These are phyloP conservation scores for Cryptomyrus ogoouensis DNA, from an alignment of 2,113 vertebrate species.

Conservation along the genomic window DNA sequence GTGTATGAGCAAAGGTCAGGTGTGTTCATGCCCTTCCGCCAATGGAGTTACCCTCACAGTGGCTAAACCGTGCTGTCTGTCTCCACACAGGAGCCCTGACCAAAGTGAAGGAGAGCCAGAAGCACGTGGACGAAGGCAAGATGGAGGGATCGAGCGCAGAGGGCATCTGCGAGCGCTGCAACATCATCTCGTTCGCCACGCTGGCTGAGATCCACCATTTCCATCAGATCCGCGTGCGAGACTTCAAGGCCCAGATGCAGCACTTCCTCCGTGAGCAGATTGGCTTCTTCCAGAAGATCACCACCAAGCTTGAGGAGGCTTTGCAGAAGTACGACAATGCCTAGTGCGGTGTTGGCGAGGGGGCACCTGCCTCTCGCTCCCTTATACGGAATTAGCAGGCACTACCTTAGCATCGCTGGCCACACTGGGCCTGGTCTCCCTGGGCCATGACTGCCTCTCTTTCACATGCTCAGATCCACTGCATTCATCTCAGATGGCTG, in stretches of 20 bases:
- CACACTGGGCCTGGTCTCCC: slow-evolving; percentile 17
- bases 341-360: slow-evolving; percentile 47
- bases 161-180: slow-evolving; percentile 89
- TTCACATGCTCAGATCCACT: not conserved
- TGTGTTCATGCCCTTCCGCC: not conserved
- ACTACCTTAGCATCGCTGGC: slow-evolving; percentile 25
- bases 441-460: slow-evolving; percentile 14
- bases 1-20: no score
- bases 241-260: slow-evolving; percentile 95
- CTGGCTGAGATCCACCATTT: slow-evolving; percentile 97
- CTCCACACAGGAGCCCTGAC: slow-evolving; percentile 81
- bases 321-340: slow-evolving; percentile 87
- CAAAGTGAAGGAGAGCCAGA: slow-evolving; percentile 93
- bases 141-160: slow-evolving; percentile 87
- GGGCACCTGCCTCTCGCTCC: slow-evolving; percentile 10
- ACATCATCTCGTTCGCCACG: slow-evolving; percentile 96
- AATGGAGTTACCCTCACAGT: not conserved
- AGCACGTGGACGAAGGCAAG: slow-evolving; percentile 93
- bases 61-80: slow-evolving; percentile 25
- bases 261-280: slow-evolving; percentile 94
- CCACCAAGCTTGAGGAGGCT: slow-evolving; percentile 88
- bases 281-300: slow-evolving; percentile 91
- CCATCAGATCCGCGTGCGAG: slow-evolving; percentile 88
- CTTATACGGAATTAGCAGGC: slow-evolving; percentile 1
- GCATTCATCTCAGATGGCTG: not conserved